Evolutionary conservation across 2,113 vertebrate species (phyloP).

Genomic region (Danionella cerebrum): DNA sequence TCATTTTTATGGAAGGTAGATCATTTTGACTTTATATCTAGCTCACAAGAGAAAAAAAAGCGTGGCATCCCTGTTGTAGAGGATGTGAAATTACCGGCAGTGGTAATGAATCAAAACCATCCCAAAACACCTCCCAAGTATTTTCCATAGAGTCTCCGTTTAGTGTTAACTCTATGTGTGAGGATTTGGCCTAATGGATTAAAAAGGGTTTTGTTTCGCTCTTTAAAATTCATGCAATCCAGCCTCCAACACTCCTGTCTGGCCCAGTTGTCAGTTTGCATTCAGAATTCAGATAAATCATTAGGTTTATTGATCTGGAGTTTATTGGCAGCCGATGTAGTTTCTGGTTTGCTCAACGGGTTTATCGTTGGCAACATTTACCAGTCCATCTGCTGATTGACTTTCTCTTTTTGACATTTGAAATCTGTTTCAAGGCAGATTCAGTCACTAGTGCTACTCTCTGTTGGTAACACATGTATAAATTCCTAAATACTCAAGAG

Average conservation of each 20-base stretch:
- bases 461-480: too few species aligned
- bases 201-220: neutral
- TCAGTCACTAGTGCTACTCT: neutral
- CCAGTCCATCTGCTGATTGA: slow-evolving; percentile 3
- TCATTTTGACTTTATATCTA: too few species aligned
- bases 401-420: neutral
- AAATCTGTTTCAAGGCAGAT: neutral
- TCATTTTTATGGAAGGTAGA: too few species aligned
- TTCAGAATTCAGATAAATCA: neutral
- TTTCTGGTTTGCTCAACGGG: neutral
- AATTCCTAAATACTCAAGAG: too few species aligned
- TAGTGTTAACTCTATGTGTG: too few species aligned
- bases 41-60: too few species aligned
- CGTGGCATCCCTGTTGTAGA: too few species aligned
- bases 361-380: neutral
- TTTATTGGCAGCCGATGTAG: neutral
- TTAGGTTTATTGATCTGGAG: slow-evolving; percentile 1
- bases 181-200: slow-evolving; percentile 1
- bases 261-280: neutral
- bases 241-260: neutral
- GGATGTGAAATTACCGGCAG: too few species aligned
- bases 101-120: too few species aligned
- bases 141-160: too few species aligned
- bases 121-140: too few species aligned
- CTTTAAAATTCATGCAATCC: neutral